phyloP scores from a whole-genome alignment of 2,797 vertebrate species.

The Crenichthys baileyi region DNA sequence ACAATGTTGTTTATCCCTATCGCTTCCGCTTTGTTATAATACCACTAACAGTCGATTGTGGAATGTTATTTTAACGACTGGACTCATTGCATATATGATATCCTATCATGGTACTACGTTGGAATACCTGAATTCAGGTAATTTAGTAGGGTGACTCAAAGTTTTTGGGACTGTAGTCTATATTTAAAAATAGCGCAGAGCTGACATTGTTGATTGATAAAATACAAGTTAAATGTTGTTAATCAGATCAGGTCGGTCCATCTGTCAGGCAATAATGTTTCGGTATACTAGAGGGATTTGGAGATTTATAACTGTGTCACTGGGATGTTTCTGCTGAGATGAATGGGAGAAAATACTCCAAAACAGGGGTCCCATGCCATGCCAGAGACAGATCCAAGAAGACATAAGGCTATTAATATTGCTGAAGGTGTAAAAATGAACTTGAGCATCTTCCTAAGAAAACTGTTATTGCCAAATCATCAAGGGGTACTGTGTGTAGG shows the following conservation, averaged over 20 bases:
- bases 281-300: too few relatives aligned
- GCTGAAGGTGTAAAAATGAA: background rate
- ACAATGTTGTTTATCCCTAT: background rate
- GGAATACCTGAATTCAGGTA: background rate
- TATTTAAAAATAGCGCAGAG: background rate
- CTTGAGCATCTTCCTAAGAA: background rate
- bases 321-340: background rate
- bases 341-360: background rate
- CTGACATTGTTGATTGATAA: background rate
- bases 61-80: background rate
- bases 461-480: background rate
- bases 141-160: background rate
- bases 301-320: background rate
- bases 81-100: background rate
- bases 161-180: background rate
- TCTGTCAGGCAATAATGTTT: too few relatives aligned
- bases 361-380: background rate
- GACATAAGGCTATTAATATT: background rate
- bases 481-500: too few relatives aligned
- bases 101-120: background rate
- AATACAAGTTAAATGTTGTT: background rate
- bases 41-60: background rate
- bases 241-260: too few relatives aligned
- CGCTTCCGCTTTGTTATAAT: background rate
- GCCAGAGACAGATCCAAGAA: background rate